These are phyloP conservation scores for Gasterosteus nipponicus DNA, from an alignment of 2,113 vertebrate species.

Conservation along the genomic window DNA sequence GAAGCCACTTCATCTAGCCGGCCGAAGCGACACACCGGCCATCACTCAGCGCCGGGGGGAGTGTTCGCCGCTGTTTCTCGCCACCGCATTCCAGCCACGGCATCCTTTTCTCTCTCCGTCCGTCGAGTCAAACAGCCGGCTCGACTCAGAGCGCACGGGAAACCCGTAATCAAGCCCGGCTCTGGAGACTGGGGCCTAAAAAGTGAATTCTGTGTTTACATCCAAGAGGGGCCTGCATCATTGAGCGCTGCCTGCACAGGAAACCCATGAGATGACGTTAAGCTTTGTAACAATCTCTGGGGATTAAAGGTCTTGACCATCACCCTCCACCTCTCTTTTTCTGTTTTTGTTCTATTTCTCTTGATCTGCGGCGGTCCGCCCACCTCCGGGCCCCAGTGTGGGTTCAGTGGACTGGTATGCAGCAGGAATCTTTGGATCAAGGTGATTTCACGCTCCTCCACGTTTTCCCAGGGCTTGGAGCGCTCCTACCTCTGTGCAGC, in stretches of 20 bases:
- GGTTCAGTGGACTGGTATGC: slow-evolving; percentile 84
- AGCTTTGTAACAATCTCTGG: slow-evolving; percentile 58
- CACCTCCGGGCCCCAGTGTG: slow-evolving; percentile 75
- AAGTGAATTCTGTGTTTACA: slow-evolving; percentile 72
- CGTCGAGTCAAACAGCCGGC: slow-evolving; percentile 73
- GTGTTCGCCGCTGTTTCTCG: slow-evolving; percentile 71
- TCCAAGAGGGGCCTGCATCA: slow-evolving; percentile 59
- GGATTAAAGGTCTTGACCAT: slow-evolving; percentile 66
- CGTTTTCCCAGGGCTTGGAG: slow-evolving; percentile 84
- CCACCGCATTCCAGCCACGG: slow-evolving; percentile 79
- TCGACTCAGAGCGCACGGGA: slow-evolving; percentile 65
- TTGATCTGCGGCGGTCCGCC: slow-evolving; percentile 71
- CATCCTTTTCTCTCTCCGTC: slow-evolving; percentile 71
- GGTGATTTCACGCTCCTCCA: slow-evolving; percentile 87
- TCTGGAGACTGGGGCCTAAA: slow-evolving; percentile 47
- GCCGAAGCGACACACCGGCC: slow-evolving; percentile 7
- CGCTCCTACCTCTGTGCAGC: slow-evolving; percentile 82
- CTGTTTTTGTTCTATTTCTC: slow-evolving; percentile 62
- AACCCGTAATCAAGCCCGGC: slow-evolving; percentile 74
- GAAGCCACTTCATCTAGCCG: slow-evolving; percentile 60
- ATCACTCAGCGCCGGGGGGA: slow-evolving; percentile 68
- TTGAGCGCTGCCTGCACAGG: slow-evolving; percentile 53
- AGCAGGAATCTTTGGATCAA: slow-evolving; percentile 86
- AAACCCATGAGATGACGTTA: slow-evolving; percentile 65
- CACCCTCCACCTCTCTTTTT: slow-evolving; percentile 45